These are phyloP conservation scores for Centroberyx gerrardi DNA, from an alignment of 2,797 vertebrate genomes.

Conservation along the genomic window DNA sequence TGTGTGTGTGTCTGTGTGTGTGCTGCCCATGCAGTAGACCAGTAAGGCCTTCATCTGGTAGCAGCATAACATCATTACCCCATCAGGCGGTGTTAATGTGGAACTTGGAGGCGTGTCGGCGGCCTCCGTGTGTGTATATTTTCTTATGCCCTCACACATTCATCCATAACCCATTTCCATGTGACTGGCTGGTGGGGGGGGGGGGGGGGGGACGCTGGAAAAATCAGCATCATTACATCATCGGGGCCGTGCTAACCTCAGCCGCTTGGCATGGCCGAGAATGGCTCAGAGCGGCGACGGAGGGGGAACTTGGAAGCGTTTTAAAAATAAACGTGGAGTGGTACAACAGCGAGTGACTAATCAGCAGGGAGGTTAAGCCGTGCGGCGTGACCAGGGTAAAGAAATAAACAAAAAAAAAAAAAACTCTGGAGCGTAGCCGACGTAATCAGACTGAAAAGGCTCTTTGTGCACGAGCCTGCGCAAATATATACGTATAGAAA, in stretches of 20 bases:
- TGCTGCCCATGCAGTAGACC: slow-evolving; percentile 11
- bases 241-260: slow-evolving; percentile 64
- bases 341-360: slow-evolving; percentile 70
- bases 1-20: slow-evolving; percentile 5
- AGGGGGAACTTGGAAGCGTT: slow-evolving; percentile 62
- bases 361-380: slow-evolving; percentile 49
- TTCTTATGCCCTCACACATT: slow-evolving; percentile 2
- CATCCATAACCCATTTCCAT: slow-evolving; percentile 43
- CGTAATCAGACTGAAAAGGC: slow-evolving; percentile 59
- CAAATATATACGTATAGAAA: slow-evolving; percentile 23
- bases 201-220: slow-evolving; percentile 44
- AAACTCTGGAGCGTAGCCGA: slow-evolving; percentile 52
- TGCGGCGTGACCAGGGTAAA: slow-evolving; percentile 38
- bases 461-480: slow-evolving; percentile 36
- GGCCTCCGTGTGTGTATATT: slow-evolving; percentile 29
- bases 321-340: slow-evolving; percentile 67
- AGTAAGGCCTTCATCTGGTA: slow-evolving; percentile 43
- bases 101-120: slow-evolving; percentile 30
- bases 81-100: slow-evolving; percentile 22
- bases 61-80: slow-evolving; percentile 46
- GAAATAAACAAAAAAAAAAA: slow-evolving; percentile 32
- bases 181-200: slow-evolving; percentile 46
- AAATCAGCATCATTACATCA: slow-evolving; percentile 72
- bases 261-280: slow-evolving; percentile 45
- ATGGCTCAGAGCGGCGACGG: slow-evolving; percentile 34